Conservation (phyloP, 2,113 vertebrate species). For the Cynoglossus semilaevis region DNA sequence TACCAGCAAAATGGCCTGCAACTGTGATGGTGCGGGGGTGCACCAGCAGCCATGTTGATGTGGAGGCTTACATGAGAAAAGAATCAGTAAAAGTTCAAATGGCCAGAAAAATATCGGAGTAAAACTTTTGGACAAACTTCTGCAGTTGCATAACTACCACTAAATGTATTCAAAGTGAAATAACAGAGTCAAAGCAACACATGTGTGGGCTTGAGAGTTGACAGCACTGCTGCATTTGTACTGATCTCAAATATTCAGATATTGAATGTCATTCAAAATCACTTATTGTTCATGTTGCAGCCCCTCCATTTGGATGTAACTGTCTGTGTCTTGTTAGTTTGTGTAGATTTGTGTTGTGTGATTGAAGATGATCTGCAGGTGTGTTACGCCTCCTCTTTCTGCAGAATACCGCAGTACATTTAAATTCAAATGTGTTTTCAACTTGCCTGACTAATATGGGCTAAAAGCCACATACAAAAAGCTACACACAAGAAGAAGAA, state of each 20-base stretch:
- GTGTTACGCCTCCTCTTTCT: conserved; percentile 1
- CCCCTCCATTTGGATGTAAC: not conserved
- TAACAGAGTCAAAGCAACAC: not conserved
- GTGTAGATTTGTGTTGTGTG: not conserved
- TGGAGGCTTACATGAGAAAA: no score
- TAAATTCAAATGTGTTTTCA: conserved; percentile 19
- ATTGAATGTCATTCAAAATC: conserved; percentile 1
- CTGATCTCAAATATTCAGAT: not conserved
- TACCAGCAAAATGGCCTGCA: no score
- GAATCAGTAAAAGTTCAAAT: not conserved
- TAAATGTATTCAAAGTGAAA: conserved; percentile 2
- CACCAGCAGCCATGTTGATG: no score
- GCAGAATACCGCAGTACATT: conserved; percentile 3
- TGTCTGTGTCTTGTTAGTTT: conserved; percentile 2
- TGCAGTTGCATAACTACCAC: not conserved
- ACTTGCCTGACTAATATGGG: conserved; percentile 25
- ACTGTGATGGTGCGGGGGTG: no score
- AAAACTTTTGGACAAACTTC: not conserved
- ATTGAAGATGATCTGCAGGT: not conserved
- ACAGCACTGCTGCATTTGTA: not conserved
- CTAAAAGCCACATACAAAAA: conserved; percentile 23
- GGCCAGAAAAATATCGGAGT: not conserved
- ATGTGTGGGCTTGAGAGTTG: not conserved
- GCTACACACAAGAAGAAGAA: conserved; percentile 1
- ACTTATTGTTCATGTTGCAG: not conserved